Percentiles rank a stretch among this genome's conserved stretches.
phyloP scores from a whole-genome alignment of 2,797 vertebrate genomes.

The Sylvilagus floridanus region DNA sequence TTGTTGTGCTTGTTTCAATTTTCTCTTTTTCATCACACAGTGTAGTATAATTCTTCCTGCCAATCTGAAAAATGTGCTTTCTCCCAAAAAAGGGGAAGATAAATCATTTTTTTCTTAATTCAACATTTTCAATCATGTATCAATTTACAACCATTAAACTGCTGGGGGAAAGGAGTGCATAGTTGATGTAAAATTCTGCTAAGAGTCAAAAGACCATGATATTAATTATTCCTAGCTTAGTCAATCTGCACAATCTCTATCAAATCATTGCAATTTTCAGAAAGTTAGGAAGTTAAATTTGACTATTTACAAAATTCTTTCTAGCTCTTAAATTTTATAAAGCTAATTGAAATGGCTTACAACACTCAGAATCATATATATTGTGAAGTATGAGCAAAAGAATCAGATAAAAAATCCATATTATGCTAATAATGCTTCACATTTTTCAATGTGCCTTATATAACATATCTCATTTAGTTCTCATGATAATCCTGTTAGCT shows the following conservation, averaged over 20 bases:
- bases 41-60: neutral
- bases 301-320: neutral
- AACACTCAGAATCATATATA: neutral
- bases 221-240: neutral
- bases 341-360: neutral
- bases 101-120: neutral
- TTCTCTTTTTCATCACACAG: neutral
- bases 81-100: neutral
- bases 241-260: neutral
- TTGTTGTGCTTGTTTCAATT: neutral
- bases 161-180: too few relatives aligned
- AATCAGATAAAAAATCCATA: neutral
- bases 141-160: neutral
- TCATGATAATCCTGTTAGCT: neutral
- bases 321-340: neutral
- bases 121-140: neutral
- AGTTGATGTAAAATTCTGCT: neutral
- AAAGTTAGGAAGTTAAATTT: neutral
- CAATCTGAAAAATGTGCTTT: neutral
- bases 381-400: neutral
- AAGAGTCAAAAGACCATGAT: neutral
- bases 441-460: neutral
- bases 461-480: neutral
- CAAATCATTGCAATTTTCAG: conserved; percentile 1
- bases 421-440: neutral